These are phyloP conservation scores for Agrochola lychnidis DNA, from an alignment of 2,888 invertebrate genomes.

Conservation along the genomic window DNA sequence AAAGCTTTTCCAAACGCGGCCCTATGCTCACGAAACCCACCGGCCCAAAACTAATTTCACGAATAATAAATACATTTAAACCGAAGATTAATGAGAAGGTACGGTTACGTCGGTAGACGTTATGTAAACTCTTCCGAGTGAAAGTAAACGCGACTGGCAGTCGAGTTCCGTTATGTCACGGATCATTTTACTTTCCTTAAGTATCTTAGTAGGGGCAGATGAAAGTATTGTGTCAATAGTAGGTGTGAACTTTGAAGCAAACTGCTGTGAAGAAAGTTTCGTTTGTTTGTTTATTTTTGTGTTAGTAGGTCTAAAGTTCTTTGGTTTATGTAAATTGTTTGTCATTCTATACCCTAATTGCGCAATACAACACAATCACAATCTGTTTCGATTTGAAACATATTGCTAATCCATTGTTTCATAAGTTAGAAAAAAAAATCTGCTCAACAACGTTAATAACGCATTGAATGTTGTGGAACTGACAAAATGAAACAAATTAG, in stretches of 20 bases:
- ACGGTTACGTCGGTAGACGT: slow-evolving; percentile 61
- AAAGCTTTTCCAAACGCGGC: slow-evolving; percentile 25
- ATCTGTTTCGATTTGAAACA: too few species aligned
- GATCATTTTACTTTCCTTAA: slow-evolving; percentile 71
- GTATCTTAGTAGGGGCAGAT: slow-evolving; percentile 54
- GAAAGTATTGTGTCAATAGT: slow-evolving; percentile 59
- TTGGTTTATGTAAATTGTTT: background rate
- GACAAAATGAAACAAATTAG: too few species aligned
- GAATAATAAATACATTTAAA: slow-evolving; percentile 64
- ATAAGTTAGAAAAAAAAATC: too few species aligned
- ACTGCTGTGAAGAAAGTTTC: slow-evolving; percentile 39
- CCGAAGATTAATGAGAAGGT: slow-evolving; percentile 58
- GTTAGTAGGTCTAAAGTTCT: slow-evolving; percentile 30
- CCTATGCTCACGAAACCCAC: slow-evolving; percentile 22
- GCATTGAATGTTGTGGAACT: too few species aligned
- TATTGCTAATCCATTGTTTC: too few species aligned
- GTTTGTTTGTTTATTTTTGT: slow-evolving; percentile 38
- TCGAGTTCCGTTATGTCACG: slow-evolving; percentile 74
- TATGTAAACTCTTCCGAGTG: slow-evolving; percentile 70
- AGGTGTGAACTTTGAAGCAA: slow-evolving; percentile 41
- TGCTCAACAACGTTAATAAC: too few species aligned
- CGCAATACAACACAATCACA: too few species aligned
- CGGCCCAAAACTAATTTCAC: slow-evolving; percentile 54
- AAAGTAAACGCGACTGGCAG: slow-evolving; percentile 72
- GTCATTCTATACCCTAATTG: too few species aligned